Evolutionary conservation across 2,888 invertebrate genomes (phyloP).

Genomic region (Ectobius pallidus): DNA sequence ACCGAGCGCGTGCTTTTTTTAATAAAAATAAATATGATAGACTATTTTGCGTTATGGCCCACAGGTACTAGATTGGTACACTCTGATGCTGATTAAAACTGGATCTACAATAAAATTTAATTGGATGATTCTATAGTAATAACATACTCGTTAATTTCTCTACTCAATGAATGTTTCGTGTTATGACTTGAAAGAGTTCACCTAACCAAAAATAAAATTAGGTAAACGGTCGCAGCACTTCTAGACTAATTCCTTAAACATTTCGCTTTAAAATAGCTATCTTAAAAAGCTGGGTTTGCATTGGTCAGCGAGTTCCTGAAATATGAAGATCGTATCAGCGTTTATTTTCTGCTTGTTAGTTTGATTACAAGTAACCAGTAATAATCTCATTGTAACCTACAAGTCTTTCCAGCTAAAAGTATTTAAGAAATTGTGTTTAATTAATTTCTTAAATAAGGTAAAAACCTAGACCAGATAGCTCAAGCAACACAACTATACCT

Average conservation of each 20-base stretch:
- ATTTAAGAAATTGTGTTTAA: too few species aligned
- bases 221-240: not conserved
- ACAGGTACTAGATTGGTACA: not conserved
- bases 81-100: conserved; percentile 10
- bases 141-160: not conserved
- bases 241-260: not conserved
- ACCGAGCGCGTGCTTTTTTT: conserved; percentile 13
- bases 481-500: too few species aligned
- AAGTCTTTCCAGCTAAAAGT: too few species aligned
- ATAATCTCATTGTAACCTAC: too few species aligned
- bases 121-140: conserved; percentile 5
- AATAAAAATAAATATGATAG: conserved; percentile 8
- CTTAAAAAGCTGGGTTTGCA: too few species aligned
- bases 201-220: not conserved
- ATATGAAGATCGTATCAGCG: too few species aligned
- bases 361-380: too few species aligned
- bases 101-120: not conserved
- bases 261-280: not conserved
- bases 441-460: too few species aligned
- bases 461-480: too few species aligned
- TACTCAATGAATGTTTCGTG: too few species aligned
- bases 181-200: not conserved
- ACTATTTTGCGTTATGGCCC: conserved; percentile 19
- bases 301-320: too few species aligned
- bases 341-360: too few species aligned